A percentile compares a stretch with the other conserved stretches of the same genome.
These are phyloP conservation scores for Coreius guichenoti DNA, from an alignment of 2,797 vertebrate genomes.

Conservation along the genomic window DNA sequence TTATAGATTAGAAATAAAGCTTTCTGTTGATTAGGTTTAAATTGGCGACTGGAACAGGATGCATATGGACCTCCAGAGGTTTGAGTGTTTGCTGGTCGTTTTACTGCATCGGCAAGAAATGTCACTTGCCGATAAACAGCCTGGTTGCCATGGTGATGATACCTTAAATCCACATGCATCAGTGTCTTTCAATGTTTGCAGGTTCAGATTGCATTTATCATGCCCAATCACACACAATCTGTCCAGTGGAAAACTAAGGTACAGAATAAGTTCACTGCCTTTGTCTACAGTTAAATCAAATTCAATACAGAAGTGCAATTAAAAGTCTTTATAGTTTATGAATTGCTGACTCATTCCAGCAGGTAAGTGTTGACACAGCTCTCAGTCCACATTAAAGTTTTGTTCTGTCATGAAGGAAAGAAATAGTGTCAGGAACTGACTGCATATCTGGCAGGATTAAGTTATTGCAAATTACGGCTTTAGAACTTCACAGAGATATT, in stretches of 20 bases:
- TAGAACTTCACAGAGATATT: constrained; percentile 10
- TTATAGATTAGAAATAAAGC: background rate
- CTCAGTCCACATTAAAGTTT: background rate
- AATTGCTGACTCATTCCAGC: background rate
- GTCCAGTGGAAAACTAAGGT: background rate
- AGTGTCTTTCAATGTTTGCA: constrained; percentile 19
- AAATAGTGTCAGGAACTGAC: background rate
- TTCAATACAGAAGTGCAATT: background rate
- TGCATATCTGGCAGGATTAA: constrained; percentile 11
- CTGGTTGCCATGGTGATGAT: constrained; percentile 39
- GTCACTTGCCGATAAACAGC: constrained; percentile 37
- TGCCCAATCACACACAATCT: background rate
- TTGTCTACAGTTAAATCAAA: background rate
- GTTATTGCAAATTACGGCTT: background rate
- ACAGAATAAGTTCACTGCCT: background rate
- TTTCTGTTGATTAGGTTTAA: background rate
- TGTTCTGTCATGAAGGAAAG: background rate
- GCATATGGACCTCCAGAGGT: background rate
- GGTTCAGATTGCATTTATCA: constrained; percentile 3
- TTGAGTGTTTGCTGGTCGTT: background rate
- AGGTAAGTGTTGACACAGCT: background rate
- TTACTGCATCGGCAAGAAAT: background rate
- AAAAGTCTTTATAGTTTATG: constrained; percentile 2
- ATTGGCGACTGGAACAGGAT: background rate
- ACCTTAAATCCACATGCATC: constrained; percentile 23